Conservation (phyloP, 2,797 vertebrate genomes). For the Mus caroli region DNA sequence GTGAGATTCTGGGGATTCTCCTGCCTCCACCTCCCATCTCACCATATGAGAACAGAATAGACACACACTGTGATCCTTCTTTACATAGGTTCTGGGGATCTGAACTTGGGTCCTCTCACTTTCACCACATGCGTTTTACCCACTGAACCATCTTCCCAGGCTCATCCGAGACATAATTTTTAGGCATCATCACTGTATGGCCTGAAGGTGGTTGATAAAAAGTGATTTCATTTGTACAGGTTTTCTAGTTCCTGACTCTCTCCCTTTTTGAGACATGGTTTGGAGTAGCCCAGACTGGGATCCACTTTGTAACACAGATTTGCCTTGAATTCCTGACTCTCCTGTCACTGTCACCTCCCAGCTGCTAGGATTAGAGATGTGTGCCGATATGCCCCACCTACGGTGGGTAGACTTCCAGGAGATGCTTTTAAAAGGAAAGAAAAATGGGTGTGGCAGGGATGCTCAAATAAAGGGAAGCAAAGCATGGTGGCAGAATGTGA, state of each 20-base stretch:
- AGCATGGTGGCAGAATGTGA: not conserved
- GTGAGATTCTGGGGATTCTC: not conserved
- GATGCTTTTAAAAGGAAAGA: slow-evolving; percentile 54
- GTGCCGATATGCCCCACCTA: not conserved
- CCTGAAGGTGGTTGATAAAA: not conserved
- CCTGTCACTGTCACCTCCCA: not conserved
- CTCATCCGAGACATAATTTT: not conserved
- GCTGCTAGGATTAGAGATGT: not conserved
- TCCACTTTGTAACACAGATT: not conserved
- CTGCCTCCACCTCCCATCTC: not conserved
- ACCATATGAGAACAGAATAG: not conserved
- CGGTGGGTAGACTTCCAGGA: slow-evolving; percentile 42
- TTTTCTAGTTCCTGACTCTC: not conserved
- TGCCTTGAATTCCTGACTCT: not conserved
- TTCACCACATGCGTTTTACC: not conserved
- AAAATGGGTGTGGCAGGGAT: not conserved
- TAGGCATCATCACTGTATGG: not conserved
- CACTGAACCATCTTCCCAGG: not conserved
- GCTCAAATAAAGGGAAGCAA: not conserved
- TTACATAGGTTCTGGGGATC: not conserved
- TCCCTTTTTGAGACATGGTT: not conserved
- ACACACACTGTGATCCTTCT: not conserved
- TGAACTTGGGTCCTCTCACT: not conserved
- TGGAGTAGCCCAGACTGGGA: not conserved
- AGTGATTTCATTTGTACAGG: not conserved